Evolutionary conservation across 2,888 invertebrate species (phyloP).

Genomic region (Macrosiphum euphorbiae): DNA sequence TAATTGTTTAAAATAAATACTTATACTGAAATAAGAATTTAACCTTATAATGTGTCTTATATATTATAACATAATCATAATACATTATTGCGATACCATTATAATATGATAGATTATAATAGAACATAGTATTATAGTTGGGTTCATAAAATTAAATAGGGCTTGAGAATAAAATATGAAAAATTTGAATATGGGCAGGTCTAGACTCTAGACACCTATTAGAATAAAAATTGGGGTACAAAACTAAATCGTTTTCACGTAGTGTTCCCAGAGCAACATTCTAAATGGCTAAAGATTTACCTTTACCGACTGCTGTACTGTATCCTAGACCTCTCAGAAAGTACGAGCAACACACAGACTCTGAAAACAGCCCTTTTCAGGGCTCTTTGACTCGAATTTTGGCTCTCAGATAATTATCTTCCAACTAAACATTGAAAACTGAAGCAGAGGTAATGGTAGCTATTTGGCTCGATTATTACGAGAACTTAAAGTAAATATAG

Average conservation of each 20-base stretch:
- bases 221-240: background rate
- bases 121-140: background rate
- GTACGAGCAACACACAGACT: too few relatives aligned
- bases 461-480: background rate
- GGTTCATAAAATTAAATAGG: background rate
- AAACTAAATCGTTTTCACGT: too few relatives aligned
- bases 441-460: slow-evolving; percentile 1
- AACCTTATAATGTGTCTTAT: background rate
- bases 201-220: background rate
- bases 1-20: background rate
- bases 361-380: background rate
- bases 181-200: background rate
- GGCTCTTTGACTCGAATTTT: background rate
- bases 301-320: too few relatives aligned
- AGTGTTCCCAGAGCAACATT: too few relatives aligned
- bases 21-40: background rate
- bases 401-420: slow-evolving; percentile 15
- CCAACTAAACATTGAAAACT: background rate
- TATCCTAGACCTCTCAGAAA: too few relatives aligned
- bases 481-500: background rate
- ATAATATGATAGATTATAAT: background rate
- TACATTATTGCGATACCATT: background rate
- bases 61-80: background rate
- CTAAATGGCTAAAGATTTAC: too few relatives aligned
- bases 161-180: background rate